A percentile compares a stretch with the other conserved stretches of the same genome.
Evolutionary conservation across 30 jellyfish, hydroid and myxozoan species (phyloP).

Genomic region (Turritopsis dohrnii): DNA sequence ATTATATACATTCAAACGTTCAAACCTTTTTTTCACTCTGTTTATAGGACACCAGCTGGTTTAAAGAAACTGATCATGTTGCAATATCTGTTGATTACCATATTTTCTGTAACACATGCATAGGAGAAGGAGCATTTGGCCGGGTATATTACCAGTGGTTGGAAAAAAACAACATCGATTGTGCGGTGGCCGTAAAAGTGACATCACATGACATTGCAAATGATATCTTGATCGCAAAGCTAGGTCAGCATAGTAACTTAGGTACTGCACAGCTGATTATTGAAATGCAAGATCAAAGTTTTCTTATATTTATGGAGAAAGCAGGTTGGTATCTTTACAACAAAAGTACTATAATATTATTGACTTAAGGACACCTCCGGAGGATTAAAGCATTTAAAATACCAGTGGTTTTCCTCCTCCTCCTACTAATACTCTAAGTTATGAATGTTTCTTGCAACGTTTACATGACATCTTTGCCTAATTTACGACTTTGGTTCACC

Average conservation of each 20-base stretch:
- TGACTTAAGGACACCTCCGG: too few relatives aligned
- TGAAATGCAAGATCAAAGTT: not conserved
- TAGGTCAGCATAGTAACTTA: not conserved
- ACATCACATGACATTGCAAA: not conserved
- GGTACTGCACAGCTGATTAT: not conserved
- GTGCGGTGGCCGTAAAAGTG: not conserved
- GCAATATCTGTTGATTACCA: not conserved
- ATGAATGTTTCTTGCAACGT: too few relatives aligned
- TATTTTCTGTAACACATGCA: not conserved
- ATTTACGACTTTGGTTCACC: too few relatives aligned
- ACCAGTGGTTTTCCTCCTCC: too few relatives aligned
- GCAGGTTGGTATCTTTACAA: not conserved
- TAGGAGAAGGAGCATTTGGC: not conserved
- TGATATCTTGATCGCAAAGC: not conserved
- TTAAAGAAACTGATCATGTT: not conserved
- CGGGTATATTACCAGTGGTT: constrained; percentile 7
- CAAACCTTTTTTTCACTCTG: not conserved
- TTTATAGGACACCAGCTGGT: constrained; percentile 5
- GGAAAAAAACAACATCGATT: not conserved
- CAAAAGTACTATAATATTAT: not conserved
- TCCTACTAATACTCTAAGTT: too few relatives aligned
- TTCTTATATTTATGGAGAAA: constrained; percentile 15
- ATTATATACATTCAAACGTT: too few relatives aligned
- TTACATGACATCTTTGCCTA: too few relatives aligned
- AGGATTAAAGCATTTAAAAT: too few relatives aligned